A percentile compares a stretch with the other conserved stretches of the same genome.
These are phyloP conservation scores for Leptosomus discolor DNA, from an alignment of 2,113 vertebrate genomes.

Conservation along the genomic window DNA sequence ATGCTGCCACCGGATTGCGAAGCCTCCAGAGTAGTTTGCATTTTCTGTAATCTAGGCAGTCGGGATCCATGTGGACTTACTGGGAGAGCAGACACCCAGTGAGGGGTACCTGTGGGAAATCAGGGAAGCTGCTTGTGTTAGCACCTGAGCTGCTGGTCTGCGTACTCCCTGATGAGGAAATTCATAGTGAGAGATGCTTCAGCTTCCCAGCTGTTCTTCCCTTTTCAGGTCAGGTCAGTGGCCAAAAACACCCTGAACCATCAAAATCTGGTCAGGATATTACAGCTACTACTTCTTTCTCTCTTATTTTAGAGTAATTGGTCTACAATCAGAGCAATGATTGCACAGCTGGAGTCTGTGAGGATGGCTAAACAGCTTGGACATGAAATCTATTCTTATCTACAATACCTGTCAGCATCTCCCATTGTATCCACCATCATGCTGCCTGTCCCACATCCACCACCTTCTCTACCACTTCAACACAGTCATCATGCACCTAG, in stretches of 20 bases:
- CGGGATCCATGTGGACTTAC: not conserved
- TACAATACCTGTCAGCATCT: not conserved
- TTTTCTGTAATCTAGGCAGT: not conserved
- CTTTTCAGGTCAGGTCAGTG: not conserved
- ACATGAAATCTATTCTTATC: not conserved
- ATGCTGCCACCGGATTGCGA: not conserved
- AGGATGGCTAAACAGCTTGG: not conserved
- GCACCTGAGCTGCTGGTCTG: not conserved
- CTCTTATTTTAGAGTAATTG: not conserved
- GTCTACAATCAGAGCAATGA: not conserved
- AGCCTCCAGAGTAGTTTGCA: not conserved
- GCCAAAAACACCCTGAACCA: not conserved
- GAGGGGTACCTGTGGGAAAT: not conserved
- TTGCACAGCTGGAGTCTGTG: not conserved
- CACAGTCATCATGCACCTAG: not conserved
- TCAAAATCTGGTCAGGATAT: not conserved
- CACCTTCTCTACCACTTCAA: not conserved
- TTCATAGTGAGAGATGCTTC: not conserved
- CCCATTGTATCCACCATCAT: not conserved
- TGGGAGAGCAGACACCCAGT: not conserved
- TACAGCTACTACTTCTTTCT: not conserved
- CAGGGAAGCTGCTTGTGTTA: not conserved
- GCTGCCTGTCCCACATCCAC: not conserved
- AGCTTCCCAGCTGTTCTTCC: not conserved
- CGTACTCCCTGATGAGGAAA: not conserved